Evolutionary conservation across 1,140 invertebrate species (phyloP), one percentile per base, ranked within the genome.

Genomic region (Danaus melanippus): DNA sequence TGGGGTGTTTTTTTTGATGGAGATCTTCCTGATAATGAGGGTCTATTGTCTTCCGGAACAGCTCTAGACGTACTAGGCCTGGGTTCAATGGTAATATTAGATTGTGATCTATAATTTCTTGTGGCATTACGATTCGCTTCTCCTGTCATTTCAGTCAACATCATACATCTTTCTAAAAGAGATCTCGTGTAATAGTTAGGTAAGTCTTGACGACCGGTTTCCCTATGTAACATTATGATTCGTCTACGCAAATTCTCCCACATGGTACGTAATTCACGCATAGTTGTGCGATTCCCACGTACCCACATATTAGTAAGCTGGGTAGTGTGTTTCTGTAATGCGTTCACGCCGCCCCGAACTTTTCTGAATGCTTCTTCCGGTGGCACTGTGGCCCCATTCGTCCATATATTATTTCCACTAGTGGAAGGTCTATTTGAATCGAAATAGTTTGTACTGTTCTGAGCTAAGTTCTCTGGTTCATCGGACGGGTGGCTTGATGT

Each of bases 171-270:
- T 51, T 82, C 78, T 15, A 84, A 62, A 40, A 86, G 69, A 6
- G 82, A 80, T 53, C 81, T 71, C 8, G 80, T 80, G 51, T 81
- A 87, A 57, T 79, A 74, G 40, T 70, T 77, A 2, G 82, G 74
- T 8, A 74, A 55, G 49, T 73, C 82, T 60, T 69, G 82, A 62
- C 61, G 83, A 53, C 60, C 84, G 21, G 61, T 89, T 71, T 71
- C 86, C 72, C 62, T 84, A 11, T 90, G 88, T 32, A 91, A 71
- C 49, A 82, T 78, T 42, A 89, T 68, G 53, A 92, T 89, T 51
- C 91, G 89, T 50, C 88, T 69, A 45, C 91, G 88, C 41, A 93
- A 76, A 68, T 91, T 90, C 53, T 90, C 88, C 85, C 92, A 90
- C 87, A 92, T 90, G 54, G 79, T 84, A 8, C 91, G 88, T 21